Evolutionary conservation across 2,113 vertebrate genomes (phyloP).

Genomic region (Cynoglossus semilaevis): DNA sequence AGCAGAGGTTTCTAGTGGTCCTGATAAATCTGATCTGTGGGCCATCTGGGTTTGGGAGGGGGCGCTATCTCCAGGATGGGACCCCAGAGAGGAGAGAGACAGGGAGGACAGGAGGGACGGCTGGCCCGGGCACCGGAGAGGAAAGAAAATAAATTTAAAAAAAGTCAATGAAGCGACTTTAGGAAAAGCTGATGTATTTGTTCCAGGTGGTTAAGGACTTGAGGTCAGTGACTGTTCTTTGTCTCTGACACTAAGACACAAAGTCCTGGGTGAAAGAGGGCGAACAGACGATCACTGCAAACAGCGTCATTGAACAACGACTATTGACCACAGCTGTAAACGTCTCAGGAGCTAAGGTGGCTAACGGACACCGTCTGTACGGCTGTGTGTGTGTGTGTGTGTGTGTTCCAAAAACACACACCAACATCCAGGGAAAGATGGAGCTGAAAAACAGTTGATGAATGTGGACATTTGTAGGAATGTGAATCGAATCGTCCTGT

Average conservation of each 20-base stretch:
- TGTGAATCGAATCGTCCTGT: neutral
- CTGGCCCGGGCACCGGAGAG: neutral
- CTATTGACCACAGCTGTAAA: conserved; percentile 92
- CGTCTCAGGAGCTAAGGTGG: conserved; percentile 85
- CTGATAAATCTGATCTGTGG: conserved; percentile 92
- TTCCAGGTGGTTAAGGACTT: conserved; percentile 28
- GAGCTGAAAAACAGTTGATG: neutral
- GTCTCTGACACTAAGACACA: conserved; percentile 37
- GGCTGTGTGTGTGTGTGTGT: too few species aligned
- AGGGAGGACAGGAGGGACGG: conserved; percentile 11
- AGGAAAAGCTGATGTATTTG: conserved; percentile 32
- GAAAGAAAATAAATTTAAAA: conserved; percentile 1
- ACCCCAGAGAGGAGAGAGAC: conserved; percentile 75
- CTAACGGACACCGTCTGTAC: conserved; percentile 82
- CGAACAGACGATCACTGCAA: conserved; percentile 89
- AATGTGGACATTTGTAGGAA: conserved; percentile 1
- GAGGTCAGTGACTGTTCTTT: conserved; percentile 20
- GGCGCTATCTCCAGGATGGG: conserved; percentile 79
- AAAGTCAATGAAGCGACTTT: conserved; percentile 10
- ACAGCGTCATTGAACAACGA: conserved; percentile 91
- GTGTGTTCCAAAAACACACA: too few species aligned
- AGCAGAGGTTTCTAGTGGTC: conserved; percentile 83
- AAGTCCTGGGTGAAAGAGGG: conserved; percentile 81
- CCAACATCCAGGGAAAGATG: too few species aligned
- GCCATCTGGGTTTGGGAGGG: conserved; percentile 81